Evolutionary conservation across 2,888 invertebrate genomes (phyloP).

Genomic region (Sturmia bella): DNA sequence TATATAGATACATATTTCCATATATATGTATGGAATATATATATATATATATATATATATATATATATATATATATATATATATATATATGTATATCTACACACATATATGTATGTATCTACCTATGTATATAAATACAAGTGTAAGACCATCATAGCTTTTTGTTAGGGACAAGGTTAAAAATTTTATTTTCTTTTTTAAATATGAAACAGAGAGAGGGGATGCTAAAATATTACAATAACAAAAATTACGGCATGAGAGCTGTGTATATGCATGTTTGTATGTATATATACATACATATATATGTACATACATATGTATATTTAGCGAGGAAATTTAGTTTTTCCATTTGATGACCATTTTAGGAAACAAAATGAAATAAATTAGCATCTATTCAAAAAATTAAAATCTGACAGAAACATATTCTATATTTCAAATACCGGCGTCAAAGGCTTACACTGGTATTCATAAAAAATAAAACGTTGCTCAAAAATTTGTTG

Average conservation of each 20-base stretch:
- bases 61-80: neutral
- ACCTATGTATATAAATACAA: conserved; percentile 20
- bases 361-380: too few relatives aligned
- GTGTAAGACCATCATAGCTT: conserved; percentile 40
- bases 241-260: conserved; percentile 15
- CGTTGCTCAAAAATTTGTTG: too few relatives aligned
- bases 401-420: too few relatives aligned
- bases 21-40: neutral
- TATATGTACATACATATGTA: too few relatives aligned
- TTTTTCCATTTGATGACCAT: too few relatives aligned
- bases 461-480: too few relatives aligned
- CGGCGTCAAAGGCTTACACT: too few relatives aligned
- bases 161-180: conserved; percentile 52
- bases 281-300: conserved; percentile 4
- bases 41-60: neutral
- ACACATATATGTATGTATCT: neutral
- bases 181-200: conserved; percentile 46
- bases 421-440: too few relatives aligned
- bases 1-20: neutral
- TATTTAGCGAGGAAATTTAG: too few relatives aligned
- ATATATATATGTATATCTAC: conserved; percentile 2
- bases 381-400: too few relatives aligned
- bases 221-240: conserved; percentile 29
- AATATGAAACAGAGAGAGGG: conserved; percentile 31
- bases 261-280: neutral